Evolutionary conservation across 2,113 vertebrate species (phyloP), one percentile per base, ranked within the genome.

Genomic region (Callipepla californica): DNA sequence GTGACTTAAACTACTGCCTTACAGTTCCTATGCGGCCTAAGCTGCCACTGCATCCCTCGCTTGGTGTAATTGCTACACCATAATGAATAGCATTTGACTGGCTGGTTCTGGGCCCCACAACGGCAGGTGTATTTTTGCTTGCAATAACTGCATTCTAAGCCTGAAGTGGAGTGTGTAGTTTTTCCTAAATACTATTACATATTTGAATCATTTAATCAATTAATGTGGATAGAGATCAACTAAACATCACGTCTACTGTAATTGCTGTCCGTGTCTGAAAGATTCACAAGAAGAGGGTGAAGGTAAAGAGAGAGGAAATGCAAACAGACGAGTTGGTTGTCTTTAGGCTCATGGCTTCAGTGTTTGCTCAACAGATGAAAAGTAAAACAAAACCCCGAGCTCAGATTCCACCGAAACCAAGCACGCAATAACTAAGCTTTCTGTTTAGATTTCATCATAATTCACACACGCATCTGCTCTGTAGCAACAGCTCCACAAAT

Each of bases 281-380:
- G 19, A 34, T 6, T 18, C 0, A 25, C 6, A 38, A 44, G 44
- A 87, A 67, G 0, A 57, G 47, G 76, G 53, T 42, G 82, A 85
- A 89, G 47, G 72, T 77, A 16, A 74, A 45, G 30, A 32, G 32
- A 92, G 76, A 83, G 59, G 25, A 91, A 93, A 65, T 38, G 92
- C 63, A 85, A 91, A 80, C 72, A 87, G 19, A 89, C 73, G 50
- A 76, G 26, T 9, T 80, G 30, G 20, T 53, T 70, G 22, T 42
- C 67, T 55, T 87, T 63, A 93, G 67, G 77, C 36, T 79, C 61
- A 34, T 3, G 6, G 42, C 59, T 59, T 85, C 42, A 47, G 1
- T 70, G 57, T 92, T 91, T 89, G 57, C 40, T 67, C 81, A 92
- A 59, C 72, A 90, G 59, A 89, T 44, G 61, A 81, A 81, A 85